Evolutionary conservation across 2,888 invertebrate genomes (phyloP).

Genomic region (Galeruca laticollis): DNA sequence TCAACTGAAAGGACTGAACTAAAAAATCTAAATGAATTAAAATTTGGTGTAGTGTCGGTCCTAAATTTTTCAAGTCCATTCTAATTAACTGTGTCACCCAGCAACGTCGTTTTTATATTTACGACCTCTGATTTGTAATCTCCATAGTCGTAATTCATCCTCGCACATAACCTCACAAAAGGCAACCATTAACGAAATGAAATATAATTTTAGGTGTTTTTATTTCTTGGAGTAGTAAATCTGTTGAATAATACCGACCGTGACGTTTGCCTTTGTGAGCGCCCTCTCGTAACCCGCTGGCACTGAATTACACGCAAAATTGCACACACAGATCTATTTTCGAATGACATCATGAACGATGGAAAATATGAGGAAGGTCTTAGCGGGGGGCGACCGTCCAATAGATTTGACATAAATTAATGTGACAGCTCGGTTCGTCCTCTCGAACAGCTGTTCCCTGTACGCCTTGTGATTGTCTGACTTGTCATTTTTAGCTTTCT

Average conservation of each 20-base stretch:
- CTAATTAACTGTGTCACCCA: neutral
- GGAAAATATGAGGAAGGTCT: constrained; percentile 55
- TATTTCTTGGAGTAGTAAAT: constrained; percentile 44
- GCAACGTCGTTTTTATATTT: constrained; percentile 4
- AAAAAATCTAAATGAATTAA: no score
- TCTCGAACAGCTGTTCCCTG: constrained; percentile 54
- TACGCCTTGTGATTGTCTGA: constrained; percentile 61
- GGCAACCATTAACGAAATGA: constrained; percentile 40
- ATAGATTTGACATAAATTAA: constrained; percentile 53
- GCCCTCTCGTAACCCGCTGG: constrained; percentile 48
- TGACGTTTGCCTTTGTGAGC: constrained; percentile 53
- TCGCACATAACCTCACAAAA: constrained; percentile 42
- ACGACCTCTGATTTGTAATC: neutral
- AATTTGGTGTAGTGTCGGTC: no score
- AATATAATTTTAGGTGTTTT: constrained; percentile 45
- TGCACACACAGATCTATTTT: constrained; percentile 62
- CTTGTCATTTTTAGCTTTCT: constrained; percentile 59
- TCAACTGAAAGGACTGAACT: no score
- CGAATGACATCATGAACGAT: constrained; percentile 56
- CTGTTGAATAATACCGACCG: constrained; percentile 51
- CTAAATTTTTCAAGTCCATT: no score
- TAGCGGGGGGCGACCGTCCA: constrained; percentile 47
- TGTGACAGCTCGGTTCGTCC: constrained; percentile 55
- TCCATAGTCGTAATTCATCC: constrained; percentile 32
- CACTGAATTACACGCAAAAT: constrained; percentile 64